These are phyloP conservation scores for Pristionchus entomophagus DNA, from an alignment of 2,888 invertebrate species.

Conservation along the genomic window DNA sequence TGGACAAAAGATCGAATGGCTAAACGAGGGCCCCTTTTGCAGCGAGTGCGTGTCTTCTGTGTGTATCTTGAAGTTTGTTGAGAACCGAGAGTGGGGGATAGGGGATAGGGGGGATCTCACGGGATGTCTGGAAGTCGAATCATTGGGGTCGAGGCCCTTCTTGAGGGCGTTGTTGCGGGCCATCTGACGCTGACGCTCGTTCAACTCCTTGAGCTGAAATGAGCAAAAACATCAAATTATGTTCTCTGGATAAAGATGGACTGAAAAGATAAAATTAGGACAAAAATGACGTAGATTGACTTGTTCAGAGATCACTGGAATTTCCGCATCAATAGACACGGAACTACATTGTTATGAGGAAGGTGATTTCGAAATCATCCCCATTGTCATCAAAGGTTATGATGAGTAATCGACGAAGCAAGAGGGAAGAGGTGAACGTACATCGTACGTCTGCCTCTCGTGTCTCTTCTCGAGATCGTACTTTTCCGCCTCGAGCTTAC, in stretches of 20 bases:
- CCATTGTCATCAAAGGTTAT: no score
- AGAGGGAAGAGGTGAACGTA: conserved; percentile 48
- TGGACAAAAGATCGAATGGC: conserved; percentile 1
- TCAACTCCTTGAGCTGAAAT: conserved; percentile 74
- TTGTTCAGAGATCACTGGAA: no score
- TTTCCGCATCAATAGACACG: no score
- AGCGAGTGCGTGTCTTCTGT: not conserved
- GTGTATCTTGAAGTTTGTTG: conserved; percentile 13
- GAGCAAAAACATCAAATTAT: not conserved
- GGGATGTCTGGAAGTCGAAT: conserved; percentile 65
- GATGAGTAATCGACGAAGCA: no score
- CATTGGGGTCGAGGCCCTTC: conserved; percentile 68
- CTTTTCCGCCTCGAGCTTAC: conserved; percentile 73
- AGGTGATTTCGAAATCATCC: no score
- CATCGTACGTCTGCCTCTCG: conserved; percentile 75
- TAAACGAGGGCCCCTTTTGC: no score
- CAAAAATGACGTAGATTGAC: no score
- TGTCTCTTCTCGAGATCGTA: conserved; percentile 75
- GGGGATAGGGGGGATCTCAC: conserved; percentile 50
- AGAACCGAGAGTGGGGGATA: not conserved
- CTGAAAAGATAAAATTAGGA: no score
- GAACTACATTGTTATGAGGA: no score
- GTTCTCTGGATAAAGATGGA: no score
- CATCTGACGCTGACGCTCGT: conserved; percentile 75
- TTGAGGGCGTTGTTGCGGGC: conserved; percentile 68